Evolutionary conservation across 2,113 vertebrate species (phyloP).

Genomic region (Syngnathus typhle): DNA sequence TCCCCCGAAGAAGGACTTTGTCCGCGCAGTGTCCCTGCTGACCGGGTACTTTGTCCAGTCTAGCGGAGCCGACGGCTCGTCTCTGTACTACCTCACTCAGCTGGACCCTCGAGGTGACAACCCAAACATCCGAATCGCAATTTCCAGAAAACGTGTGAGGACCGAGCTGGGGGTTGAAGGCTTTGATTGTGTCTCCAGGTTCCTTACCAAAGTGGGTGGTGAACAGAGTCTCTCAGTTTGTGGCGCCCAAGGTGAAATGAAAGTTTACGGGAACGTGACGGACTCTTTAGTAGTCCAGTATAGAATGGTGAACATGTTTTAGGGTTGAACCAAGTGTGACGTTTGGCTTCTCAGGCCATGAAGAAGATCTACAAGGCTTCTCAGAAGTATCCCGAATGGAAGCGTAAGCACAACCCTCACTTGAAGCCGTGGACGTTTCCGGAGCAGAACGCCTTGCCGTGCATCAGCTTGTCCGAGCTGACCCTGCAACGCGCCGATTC

Average conservation of each 20-base stretch:
- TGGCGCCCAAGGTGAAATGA: slow-evolving; percentile 76
- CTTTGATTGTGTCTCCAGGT: slow-evolving; percentile 56
- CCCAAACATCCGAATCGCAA: not conserved
- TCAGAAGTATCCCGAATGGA: slow-evolving; percentile 83
- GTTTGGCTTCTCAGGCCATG: slow-evolving; percentile 68
- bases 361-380: slow-evolving; percentile 83
- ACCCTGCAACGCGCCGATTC: slow-evolving; percentile 73
- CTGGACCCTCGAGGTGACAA: slow-evolving; percentile 79
- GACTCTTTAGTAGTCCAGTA: too few species aligned
- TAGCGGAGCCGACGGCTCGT: slow-evolving; percentile 57
- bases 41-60: slow-evolving; percentile 81
- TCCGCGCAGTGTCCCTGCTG: slow-evolving; percentile 77
- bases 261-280: too few species aligned
- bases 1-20: slow-evolving; percentile 81
- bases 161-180: not conserved
- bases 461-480: slow-evolving; percentile 65
- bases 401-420: slow-evolving; percentile 70
- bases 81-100: slow-evolving; percentile 83
- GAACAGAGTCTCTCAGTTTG: slow-evolving; percentile 82
- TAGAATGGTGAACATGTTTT: too few species aligned
- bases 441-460: slow-evolving; percentile 74
- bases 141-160: not conserved
- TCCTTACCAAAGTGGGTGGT: slow-evolving; percentile 83
- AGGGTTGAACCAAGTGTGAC: not conserved
- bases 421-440: slow-evolving; percentile 81